Base-by-base conservation (phyloP, 2,113 vertebrate genomes). In the Ammodytes marinus region DNA sequence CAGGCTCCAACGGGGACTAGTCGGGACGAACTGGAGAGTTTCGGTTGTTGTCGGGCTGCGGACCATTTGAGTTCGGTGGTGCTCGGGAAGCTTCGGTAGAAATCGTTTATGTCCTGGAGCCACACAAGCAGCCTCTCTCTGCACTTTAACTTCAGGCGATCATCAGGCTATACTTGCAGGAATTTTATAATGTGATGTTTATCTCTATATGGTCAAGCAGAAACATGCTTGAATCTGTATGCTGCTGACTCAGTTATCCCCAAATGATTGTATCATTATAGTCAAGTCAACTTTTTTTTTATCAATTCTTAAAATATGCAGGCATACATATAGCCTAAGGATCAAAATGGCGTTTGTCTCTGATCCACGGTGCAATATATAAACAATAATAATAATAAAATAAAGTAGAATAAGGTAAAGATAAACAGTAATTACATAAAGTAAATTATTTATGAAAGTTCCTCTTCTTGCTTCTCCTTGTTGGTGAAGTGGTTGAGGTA, bases 31-130 rank as follows among this genome's bases (percentile, higher is more conserved):
- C 68, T 46, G 64, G 57, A 63, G 86, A 79, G 27, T 74, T 89
- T 93, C 89, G 90, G 89, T 14, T 9, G 67, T 39, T 83, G 74
- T 90, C 91, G 87, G 83, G 39, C 72, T 73, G 60, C 79, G 88
- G 79, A 80, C 60, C 11, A 27, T 43, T 17, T 11, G 47, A 47
- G 74, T 27, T 93, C 92, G 93, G 88, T 19, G 15, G 7, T 40
- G 6, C 19, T 93, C 93, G 93, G 87, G n/a, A 15, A 72, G 2
- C 50, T 53, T 89, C 92, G 93, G 82, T 0, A 11, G 50, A 70
- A 5, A 42, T 19, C 88, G 91, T 52, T 4, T 50, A 39, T 45
- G 84, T 61, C 65, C 50, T 17, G 39, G 47, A 64, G 81, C 70
- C 85, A 60, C 46, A 2, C 46, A 2, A 46, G 54, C 15, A 46